Base-by-base conservation (phyloP, 2,797 vertebrate genomes). In the Urocyon cinereoargenteus region DNA sequence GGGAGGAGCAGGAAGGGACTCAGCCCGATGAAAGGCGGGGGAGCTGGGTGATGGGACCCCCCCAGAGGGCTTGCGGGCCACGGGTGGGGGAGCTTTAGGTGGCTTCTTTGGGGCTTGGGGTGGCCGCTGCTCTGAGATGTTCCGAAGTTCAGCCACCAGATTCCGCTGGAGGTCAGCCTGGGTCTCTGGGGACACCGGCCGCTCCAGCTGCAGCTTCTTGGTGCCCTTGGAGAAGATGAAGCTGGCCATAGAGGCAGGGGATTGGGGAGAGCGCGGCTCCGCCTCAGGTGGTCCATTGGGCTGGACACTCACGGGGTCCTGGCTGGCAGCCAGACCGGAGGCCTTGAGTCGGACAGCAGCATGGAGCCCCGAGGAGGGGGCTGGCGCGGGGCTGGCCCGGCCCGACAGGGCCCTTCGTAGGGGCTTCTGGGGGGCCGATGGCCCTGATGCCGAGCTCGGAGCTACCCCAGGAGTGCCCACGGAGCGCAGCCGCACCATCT, bases 401-500 rank as follows among this genome's bases (percentile, higher is more conserved):
- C 97, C 98, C 1, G 98, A 99, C n/a, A 99, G 97, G 45, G 99
- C 99, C 21, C 98, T 99, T 97, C 99, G 99, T 68, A 99, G 96
- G 26, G 99, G 99, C 55, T 98, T 98, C 97, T 98, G 98, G 3
- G 93, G 97, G 62, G 86, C 94, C 2, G 72, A 94, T 88, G 53
- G 88, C 68, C 91, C 98, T 0, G 86, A 68, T 0, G 45, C 75
- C 12, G 61, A 14, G 70, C 95, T 98, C 4, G 91, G 79, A 83
- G 98, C 96, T 73, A 98, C 98, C 0, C 97, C 77, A 0, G 97
- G 51, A 0, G 97, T 70, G 10, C 98, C 99, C 97, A 99, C 98
- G 0, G 99, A 99, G 97, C 99, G 99, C 78, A 99, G 99, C 45
- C 99, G 99, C 86, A 99, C 99, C 99, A 99, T 99, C 98, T 99